These are phyloP conservation scores for Morone saxatilis DNA, from an alignment of 2,113 vertebrate genomes.

Conservation along the genomic window DNA sequence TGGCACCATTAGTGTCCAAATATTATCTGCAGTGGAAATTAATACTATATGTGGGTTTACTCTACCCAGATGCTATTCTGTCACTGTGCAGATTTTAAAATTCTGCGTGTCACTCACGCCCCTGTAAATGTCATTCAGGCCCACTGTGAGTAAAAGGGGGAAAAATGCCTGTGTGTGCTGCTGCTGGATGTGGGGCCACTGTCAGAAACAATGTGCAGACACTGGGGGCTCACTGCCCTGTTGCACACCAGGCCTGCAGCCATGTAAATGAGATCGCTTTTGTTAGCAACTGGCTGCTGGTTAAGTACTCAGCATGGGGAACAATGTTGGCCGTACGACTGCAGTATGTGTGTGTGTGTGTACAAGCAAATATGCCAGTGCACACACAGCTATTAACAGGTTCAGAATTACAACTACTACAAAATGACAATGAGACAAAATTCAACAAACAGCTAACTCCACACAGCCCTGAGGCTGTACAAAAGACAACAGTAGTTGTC, in stretches of 20 bases:
- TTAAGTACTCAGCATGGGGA: conserved; percentile 39
- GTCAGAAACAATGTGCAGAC: conserved; percentile 40
- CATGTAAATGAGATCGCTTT: conserved; percentile 47
- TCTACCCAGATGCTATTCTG: not conserved
- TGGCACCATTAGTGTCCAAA: not conserved
- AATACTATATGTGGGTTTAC: not conserved
- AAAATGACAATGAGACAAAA: conserved; percentile 17
- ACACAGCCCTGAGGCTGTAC: not conserved
- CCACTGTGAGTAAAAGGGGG: conserved; percentile 22
- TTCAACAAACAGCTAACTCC: not conserved
- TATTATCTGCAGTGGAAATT: not conserved
- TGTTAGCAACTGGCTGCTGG: conserved; percentile 47
- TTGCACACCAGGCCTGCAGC: conserved; percentile 31
- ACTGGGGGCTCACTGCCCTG: conserved; percentile 17
- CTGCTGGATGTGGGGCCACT: conserved; percentile 25
- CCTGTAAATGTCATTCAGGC: conserved; percentile 40
- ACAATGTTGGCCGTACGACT: conserved; percentile 27
- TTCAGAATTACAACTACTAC: not conserved
- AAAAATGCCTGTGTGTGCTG: conserved; percentile 20
- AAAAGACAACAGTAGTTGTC: not conserved
- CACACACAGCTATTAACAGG: conserved; percentile 10
- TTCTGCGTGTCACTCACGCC: conserved; percentile 4
- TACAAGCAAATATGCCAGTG: not conserved
- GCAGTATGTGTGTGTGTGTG: not conserved
- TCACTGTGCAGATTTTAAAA: conserved; percentile 10